Evolutionary conservation across 2,888 invertebrate species (phyloP).

Genomic region (Agrochola lota): DNA sequence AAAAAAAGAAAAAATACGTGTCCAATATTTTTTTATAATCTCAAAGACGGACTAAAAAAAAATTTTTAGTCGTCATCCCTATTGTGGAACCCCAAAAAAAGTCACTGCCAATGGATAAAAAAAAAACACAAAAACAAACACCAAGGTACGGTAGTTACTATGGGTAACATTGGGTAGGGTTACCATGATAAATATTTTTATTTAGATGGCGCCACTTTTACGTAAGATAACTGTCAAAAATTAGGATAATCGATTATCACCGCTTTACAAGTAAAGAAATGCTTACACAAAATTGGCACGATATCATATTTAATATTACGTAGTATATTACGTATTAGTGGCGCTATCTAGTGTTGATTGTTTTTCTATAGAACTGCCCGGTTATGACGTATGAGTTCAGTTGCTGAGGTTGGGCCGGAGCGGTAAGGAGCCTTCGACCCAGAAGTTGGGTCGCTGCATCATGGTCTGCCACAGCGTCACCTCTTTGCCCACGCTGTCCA

Average conservation of each 20-base stretch:
- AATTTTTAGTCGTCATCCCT: no score
- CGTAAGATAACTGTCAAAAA: constrained; percentile 21
- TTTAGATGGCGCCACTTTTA: constrained; percentile 29
- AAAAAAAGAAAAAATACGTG: no score
- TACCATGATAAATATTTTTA: constrained; percentile 23
- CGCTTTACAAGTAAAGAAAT: constrained; percentile 47
- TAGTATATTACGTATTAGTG: constrained; percentile 24
- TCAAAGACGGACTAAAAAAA: no score
- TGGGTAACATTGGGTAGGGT: no score
- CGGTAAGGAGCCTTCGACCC: constrained; percentile 98
- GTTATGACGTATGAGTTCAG: constrained; percentile 65
- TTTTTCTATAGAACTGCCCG: constrained; percentile 53
- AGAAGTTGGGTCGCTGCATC: constrained; percentile 98
- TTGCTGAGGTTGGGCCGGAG: constrained; percentile 94
- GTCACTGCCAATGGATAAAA: constrained; percentile 34
- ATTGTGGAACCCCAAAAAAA: constrained; percentile 17
- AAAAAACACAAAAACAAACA: constrained; percentile 28
- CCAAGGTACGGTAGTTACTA: constrained; percentile 14
- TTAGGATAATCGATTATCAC: constrained; percentile 40
- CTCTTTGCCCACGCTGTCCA: constrained; percentile 98
- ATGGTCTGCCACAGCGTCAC: constrained; percentile 97
- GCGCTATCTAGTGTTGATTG: constrained; percentile 18
- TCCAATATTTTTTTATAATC: no score
- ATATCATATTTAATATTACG: constrained; percentile 43
- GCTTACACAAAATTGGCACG: constrained; percentile 53